Evolutionary conservation across 2,888 invertebrate species (phyloP).

Genomic region (Oeneis ivallda): DNA sequence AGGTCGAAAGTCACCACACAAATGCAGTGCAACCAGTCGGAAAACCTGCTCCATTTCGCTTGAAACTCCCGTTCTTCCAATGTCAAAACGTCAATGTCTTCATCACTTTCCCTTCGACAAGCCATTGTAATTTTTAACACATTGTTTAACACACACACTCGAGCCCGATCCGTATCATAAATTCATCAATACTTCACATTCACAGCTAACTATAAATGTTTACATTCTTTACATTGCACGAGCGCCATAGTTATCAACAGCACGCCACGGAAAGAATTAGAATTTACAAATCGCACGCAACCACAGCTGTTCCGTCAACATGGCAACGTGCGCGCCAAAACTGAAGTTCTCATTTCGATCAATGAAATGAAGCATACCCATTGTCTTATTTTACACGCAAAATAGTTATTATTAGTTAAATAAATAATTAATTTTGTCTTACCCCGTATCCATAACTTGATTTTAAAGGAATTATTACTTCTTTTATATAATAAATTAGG

Average conservation of each 20-base stretch:
- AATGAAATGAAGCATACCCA: background rate
- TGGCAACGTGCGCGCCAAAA: conserved; percentile 76
- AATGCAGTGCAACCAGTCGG: conserved; percentile 98
- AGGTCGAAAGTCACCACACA: conserved; percentile 99
- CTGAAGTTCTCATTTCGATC: conserved; percentile 46
- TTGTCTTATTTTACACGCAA: background rate
- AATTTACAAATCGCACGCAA: conserved; percentile 45
- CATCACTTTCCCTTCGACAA: conserved; percentile 65
- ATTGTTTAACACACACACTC: conserved; percentile 44
- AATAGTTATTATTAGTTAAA: background rate
- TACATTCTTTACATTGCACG: conserved; percentile 55
- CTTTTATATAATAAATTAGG: background rate
- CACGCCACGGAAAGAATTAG: conserved; percentile 47
- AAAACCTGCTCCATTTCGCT: conserved; percentile 87
- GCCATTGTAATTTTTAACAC: conserved; percentile 60
- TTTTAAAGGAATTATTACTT: too few relatives aligned
- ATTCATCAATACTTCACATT: conserved; percentile 12
- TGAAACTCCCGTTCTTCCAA: conserved; percentile 67
- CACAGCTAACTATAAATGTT: conserved; percentile 40
- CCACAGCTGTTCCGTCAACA: conserved; percentile 78
- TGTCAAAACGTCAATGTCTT: conserved; percentile 62
- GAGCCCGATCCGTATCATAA: conserved; percentile 39
- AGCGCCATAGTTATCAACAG: conserved; percentile 48
- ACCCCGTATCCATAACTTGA: conserved; percentile 6
- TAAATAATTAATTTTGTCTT: background rate